A percentile compares a stretch with the other conserved stretches of the same genome.
Evolutionary conservation across 2,113 vertebrate species (phyloP).

Genomic region (Ceratotherium simum): DNA sequence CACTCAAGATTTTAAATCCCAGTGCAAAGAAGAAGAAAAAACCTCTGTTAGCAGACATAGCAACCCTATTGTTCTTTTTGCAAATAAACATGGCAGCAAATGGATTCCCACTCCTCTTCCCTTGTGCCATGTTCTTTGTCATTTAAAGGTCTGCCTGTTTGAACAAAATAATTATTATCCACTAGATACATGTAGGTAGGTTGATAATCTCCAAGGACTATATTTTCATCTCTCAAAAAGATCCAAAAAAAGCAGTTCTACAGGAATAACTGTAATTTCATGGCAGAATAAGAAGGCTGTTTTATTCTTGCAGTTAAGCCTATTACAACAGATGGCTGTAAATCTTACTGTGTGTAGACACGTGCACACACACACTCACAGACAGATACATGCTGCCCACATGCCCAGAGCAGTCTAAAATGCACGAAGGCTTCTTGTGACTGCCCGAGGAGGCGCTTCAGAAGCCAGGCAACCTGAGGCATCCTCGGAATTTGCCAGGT

Average conservation of each 20-base stretch:
- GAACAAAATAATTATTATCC: conserved; percentile 30
- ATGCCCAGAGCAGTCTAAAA: not conserved
- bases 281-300: not conserved
- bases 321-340: not conserved
- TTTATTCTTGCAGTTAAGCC: not conserved
- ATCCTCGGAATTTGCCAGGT: not conserved
- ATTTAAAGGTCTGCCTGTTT: conserved; percentile 6
- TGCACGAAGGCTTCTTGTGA: not conserved
- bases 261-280: conserved; percentile 8
- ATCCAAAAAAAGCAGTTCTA: not conserved
- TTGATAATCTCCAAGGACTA: conserved; percentile 31
- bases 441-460: not conserved
- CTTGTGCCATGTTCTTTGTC: not conserved
- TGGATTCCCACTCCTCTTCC: not conserved
- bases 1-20: not conserved
- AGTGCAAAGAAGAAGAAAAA: not conserved
- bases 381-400: not conserved
- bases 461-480: not conserved
- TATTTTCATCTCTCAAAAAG: conserved; percentile 15
- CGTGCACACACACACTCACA: not conserved
- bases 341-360: conserved; percentile 1
- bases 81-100: conserved; percentile 33
- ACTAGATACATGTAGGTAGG: not conserved
- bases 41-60: not conserved
- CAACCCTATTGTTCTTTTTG: conserved; percentile 11